Evolutionary conservation across 2,113 vertebrate species (phyloP).

Genomic region (Verasper variegatus): DNA sequence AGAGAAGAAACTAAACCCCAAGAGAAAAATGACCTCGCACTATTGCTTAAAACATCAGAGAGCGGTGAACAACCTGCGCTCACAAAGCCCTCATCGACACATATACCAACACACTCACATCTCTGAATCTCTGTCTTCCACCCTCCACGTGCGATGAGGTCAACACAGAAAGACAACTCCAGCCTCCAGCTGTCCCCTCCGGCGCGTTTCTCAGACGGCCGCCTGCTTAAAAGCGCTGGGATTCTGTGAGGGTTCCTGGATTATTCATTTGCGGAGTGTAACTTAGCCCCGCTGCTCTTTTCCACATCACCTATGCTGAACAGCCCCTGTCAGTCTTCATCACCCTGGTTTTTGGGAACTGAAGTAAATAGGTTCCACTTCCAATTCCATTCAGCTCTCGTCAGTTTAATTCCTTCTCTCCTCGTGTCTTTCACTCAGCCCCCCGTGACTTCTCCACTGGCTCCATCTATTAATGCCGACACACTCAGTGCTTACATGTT

Average conservation of each 20-base stretch:
- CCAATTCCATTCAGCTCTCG: constrained; percentile 55
- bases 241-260: constrained; percentile 47
- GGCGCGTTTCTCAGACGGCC: constrained; percentile 36
- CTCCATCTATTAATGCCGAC: constrained; percentile 53
- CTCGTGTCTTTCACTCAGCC: constrained; percentile 37
- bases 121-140: constrained; percentile 20
- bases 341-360: constrained; percentile 47
- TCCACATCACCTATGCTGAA: constrained; percentile 56
- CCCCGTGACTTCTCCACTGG: constrained; percentile 18
- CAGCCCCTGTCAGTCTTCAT: constrained; percentile 44
- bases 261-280: constrained; percentile 66
- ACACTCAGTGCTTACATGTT: constrained; percentile 34
- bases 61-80: constrained; percentile 5
- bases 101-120: constrained; percentile 10
- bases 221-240: constrained; percentile 26
- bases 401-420: constrained; percentile 55
- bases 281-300: constrained; percentile 56
- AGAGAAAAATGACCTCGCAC: constrained; percentile 22
- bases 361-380: constrained; percentile 59
- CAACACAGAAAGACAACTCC: constrained; percentile 50
- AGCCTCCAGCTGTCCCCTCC: constrained; percentile 52
- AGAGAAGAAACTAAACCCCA: constrained; percentile 11
- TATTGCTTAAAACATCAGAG: constrained; percentile 38
- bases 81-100: constrained; percentile 8
- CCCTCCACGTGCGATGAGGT: constrained; percentile 36